Percentiles rank a stretch among this genome's conserved stretches.
These are phyloP conservation scores for Chelon labrosus DNA, from an alignment of 2,797 vertebrate genomes.

Conservation along the genomic window DNA sequence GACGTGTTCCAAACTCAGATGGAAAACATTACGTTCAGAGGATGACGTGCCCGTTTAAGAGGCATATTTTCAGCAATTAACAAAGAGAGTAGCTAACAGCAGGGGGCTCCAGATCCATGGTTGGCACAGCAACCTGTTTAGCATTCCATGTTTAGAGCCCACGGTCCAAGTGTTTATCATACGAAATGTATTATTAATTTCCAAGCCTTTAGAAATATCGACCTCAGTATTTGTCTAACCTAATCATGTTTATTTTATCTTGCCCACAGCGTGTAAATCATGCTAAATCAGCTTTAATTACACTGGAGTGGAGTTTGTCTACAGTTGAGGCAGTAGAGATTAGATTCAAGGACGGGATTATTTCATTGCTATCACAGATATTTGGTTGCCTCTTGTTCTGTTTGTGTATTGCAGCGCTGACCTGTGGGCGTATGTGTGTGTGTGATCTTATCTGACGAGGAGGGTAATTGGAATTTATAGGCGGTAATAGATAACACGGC, in stretches of 20 bases:
- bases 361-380: conserved; percentile 52
- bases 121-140: conserved; percentile 53
- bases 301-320: conserved; percentile 70
- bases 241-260: conserved; percentile 84
- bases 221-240: conserved; percentile 82
- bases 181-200: conserved; percentile 85
- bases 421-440: conserved; percentile 39
- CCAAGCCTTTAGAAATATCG: conserved; percentile 82
- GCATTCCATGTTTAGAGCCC: conserved; percentile 57
- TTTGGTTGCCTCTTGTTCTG: conserved; percentile 40
- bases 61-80: conserved; percentile 50
- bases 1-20: conserved; percentile 11
- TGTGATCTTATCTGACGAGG: conserved; percentile 72
- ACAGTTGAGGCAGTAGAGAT: conserved; percentile 58
- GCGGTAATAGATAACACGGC: conserved; percentile 69
- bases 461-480: conserved; percentile 80
- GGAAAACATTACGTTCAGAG: not conserved
- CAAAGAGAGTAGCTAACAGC: conserved; percentile 50
- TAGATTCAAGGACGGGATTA: conserved; percentile 73
- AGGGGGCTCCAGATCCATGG: conserved; percentile 61
- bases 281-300: conserved; percentile 85
- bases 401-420: conserved; percentile 34
- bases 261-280: conserved; percentile 80
- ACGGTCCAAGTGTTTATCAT: conserved; percentile 70
- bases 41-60: conserved; percentile 40